A percentile compares a stretch with the other conserved stretches of the same genome.
Conservation (phyloP, 2,113 vertebrate species). For the Scomber japonicus region DNA sequence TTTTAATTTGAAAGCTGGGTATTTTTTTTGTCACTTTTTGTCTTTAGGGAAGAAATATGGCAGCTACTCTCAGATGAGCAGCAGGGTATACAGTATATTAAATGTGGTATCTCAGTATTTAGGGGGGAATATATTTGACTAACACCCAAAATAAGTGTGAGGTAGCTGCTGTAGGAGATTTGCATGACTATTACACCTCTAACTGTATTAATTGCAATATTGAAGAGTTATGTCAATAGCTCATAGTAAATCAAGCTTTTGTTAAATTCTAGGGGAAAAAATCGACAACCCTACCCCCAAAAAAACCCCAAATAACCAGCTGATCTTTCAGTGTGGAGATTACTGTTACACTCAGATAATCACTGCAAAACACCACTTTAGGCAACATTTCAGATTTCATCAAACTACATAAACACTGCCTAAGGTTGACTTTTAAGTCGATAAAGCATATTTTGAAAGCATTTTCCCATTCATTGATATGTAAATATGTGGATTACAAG, state of each 20-base stretch:
- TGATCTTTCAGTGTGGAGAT: constrained; percentile 23
- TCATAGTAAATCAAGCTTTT: neutral
- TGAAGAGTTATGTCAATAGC: neutral
- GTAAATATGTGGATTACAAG: constrained; percentile 20
- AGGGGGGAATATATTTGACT: neutral
- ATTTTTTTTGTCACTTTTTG: constrained; percentile 33
- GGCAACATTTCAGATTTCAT: constrained; percentile 23
- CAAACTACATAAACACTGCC: constrained; percentile 23
- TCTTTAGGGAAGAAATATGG: constrained; percentile 30
- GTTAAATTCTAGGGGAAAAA: neutral
- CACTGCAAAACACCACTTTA: neutral
- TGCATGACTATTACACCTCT: neutral
- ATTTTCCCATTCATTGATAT: neutral
- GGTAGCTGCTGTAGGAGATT: neutral
- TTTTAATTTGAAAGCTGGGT: constrained; percentile 47
- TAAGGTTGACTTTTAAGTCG: constrained; percentile 22
- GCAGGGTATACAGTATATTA: constrained; percentile 23
- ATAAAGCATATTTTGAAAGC: neutral
- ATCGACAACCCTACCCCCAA: neutral
- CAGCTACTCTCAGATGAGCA: constrained; percentile 31
- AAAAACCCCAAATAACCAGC: neutral
- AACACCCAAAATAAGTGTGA: neutral
- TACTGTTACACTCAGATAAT: neutral
- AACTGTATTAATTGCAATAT: neutral
- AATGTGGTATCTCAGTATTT: neutral